phyloP scores from a whole-genome alignment of 2,797 vertebrate species.

The Vireo griseus region DNA sequence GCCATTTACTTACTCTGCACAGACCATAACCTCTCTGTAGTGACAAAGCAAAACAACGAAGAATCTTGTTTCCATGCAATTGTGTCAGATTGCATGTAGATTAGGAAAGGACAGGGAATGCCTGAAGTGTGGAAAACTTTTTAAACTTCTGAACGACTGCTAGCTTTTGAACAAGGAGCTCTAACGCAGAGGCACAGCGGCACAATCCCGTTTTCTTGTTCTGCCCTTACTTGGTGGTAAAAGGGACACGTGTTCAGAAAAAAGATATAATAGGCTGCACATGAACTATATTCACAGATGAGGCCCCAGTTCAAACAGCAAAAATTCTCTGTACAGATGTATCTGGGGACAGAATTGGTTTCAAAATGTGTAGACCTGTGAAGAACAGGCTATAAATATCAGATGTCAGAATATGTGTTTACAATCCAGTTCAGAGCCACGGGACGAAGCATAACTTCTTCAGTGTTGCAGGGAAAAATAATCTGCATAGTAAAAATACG shows the following conservation, averaged over 20 bases:
- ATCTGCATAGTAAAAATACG: neutral
- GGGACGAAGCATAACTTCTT: neutral
- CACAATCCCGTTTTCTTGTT: fast-evolving
- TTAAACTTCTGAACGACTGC: neutral
- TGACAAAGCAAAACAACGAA: fast-evolving
- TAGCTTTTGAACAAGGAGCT: neutral
- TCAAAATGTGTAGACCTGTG: neutral
- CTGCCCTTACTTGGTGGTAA: neutral
- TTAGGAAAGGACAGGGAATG: neutral
- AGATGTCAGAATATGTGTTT: neutral
- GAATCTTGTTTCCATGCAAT: neutral
- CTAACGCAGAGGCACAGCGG: neutral
- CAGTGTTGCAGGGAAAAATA: neutral
- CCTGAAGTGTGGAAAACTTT: neutral
- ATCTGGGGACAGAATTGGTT: neutral
- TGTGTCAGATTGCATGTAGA: neutral
- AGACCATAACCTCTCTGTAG: neutral
- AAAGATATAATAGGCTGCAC: neutral
- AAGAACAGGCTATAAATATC: neutral
- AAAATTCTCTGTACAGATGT: neutral
- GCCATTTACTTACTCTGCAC: neutral
- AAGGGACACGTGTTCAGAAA: neutral
- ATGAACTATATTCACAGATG: neutral
- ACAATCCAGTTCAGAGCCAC: neutral
- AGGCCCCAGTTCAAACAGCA: neutral